Percentiles rank a stretch among this genome's conserved stretches.
These are phyloP conservation scores for Damaliscus lunatus DNA, from an alignment of 2,113 vertebrate genomes.

Conservation along the genomic window DNA sequence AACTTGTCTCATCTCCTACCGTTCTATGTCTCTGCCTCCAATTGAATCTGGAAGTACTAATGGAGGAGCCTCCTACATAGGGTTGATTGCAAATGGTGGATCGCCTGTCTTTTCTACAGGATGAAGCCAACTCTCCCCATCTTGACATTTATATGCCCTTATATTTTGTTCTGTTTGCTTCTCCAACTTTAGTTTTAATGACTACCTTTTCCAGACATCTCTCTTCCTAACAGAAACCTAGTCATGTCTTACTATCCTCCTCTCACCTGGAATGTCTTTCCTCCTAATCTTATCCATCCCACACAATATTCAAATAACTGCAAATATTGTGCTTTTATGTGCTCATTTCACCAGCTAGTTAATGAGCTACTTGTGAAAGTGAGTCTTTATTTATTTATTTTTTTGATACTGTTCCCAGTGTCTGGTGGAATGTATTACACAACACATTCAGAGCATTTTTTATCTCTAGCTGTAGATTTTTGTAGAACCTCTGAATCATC, in stretches of 20 bases:
- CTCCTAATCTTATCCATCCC: background rate
- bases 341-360: background rate
- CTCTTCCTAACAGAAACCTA: background rate
- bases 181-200: background rate
- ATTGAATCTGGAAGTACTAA: background rate
- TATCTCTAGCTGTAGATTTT: background rate
- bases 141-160: background rate
- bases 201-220: background rate
- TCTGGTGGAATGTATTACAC: background rate
- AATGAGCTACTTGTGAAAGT: background rate
- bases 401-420: background rate
- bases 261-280: background rate
- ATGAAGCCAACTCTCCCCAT: background rate
- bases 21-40: background rate
- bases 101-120: background rate
- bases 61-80: fast-evolving
- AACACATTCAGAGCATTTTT: background rate
- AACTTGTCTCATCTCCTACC: background rate
- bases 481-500: background rate
- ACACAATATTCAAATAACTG: background rate
- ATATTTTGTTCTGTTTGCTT: background rate
- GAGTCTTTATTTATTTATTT: background rate
- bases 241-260: background rate
- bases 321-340: background rate
- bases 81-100: background rate